Base-by-base conservation (phyloP, 2,113 vertebrate species). In the Corythaixoides concolor region DNA sequence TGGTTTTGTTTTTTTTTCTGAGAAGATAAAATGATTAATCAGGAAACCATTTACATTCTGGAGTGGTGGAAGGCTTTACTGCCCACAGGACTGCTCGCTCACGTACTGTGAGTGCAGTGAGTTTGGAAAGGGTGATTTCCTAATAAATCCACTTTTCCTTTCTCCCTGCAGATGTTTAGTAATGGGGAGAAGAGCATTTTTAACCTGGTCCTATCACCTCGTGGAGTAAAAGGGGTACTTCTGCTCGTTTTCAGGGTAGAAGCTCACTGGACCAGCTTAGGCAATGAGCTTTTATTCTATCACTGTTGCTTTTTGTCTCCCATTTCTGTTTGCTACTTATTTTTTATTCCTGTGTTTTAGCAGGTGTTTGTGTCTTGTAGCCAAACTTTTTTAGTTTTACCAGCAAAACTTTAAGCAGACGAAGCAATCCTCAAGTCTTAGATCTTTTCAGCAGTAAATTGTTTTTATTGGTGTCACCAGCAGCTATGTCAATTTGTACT, bases 401-500 rank as follows among this genome's bases (percentile, higher is more conserved):
- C 70, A 90, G 70, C 59, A 90, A 96, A 95, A 94, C 79, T 92
- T 94, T 55, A 83, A 76, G 67, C 74, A 93, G 47, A 83, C 2
- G 1, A 92, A 92, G 70, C 53, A 93, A 63, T 91, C 90, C 35
- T 91, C 41, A 69, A 87, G 64, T 83, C 81, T 88, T 85, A 85
- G 85, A 93, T 93, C 70, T 93, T 92, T 95, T 78, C 74, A 87
- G 88, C 77, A 96, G 92, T 96, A 96, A 96, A 95, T 96, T 94
- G 89, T 89, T 93, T 97, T 97, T 93, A 96, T 92, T 95, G 95
- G 95, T 96, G 88, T 92, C 84, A 95, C 90, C 93, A 95, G 83
- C 69, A 96, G 49, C 93, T 95, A 76, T 96, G 93, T 96, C 88
- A 95, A 43, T 18, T 28, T 93, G 86, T 82, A 88, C 93, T 96